Base-by-base conservation (phyloP, 1,140 invertebrate genomes). In the Sminthurinus signatus region DNA sequence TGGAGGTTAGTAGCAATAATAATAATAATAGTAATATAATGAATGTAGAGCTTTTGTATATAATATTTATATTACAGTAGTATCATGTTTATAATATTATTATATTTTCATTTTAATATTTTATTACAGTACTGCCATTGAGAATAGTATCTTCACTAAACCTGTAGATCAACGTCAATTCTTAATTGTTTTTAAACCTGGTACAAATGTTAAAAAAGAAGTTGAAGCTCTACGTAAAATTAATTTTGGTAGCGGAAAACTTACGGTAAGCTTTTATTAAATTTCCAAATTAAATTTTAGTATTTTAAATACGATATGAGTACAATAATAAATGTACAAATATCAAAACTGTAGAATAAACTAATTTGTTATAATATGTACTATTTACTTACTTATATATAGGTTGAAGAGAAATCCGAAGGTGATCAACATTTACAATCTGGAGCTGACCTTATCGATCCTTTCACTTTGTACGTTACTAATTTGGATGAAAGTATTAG, bases 151-250 rank as follows among this genome's bases (percentile, higher is more conserved):
- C 19, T 69, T 69, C 32, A 39, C 48, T 2, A 61, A 54, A 39
- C 39, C 63, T 31, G 44, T 69, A n/a, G 67, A 69, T 31, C 62
- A 62, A 2, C 14, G 67, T 2, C 54, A 58, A n/a, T 69, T 69
- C 42, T 29, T 62, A 4, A 29, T 69, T 10, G 58, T 65, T 21
- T 50, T 69, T 23, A 62, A 65, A 21, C 59, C 39, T 17, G 50
- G 56, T 46, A 48, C 59, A 21, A 36, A 69, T 28, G 54, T 62
- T 12, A 65, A 61, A 25, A 69, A 69, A 51, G 67, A 60, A 62
- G 3, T 69, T 1, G 62, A 60, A 25, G 36, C 31, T 5, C 43
- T 68, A 23, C 59, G 50, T 27, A 68, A 68, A 23, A 21, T 61
- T 4, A 58, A 19, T 1, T 48, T 68, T 36, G 52, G 29, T 2